Evolutionary conservation across 2,888 invertebrate species (phyloP).

Genomic region (Strigamia crassipes): DNA sequence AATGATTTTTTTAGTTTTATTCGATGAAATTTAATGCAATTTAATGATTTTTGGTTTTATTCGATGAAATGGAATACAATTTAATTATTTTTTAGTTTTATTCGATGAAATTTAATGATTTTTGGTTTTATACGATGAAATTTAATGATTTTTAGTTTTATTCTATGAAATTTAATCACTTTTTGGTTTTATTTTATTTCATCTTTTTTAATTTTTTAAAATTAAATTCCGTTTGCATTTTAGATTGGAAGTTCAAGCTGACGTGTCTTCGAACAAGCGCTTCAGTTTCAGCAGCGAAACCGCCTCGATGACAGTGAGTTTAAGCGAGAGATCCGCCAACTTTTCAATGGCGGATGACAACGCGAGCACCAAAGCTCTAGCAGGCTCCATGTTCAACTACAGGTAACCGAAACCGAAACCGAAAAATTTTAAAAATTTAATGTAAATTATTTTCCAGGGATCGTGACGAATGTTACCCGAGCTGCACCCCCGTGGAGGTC

Average conservation of each 20-base stretch:
- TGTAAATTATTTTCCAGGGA: background rate
- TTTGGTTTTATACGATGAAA: no score
- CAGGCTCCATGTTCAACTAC: slow-evolving; percentile 74
- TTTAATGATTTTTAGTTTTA: no score
- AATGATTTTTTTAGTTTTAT: no score
- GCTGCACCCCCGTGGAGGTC: slow-evolving; percentile 52
- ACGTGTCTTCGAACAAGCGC: slow-evolving; percentile 65
- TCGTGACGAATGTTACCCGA: slow-evolving; percentile 46
- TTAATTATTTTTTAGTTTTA: no score
- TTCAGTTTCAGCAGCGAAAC: slow-evolving; percentile 71
- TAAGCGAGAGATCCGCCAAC: slow-evolving; percentile 71
- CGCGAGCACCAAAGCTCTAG: slow-evolving; percentile 75
- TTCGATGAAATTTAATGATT: no score
- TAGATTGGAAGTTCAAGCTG: slow-evolving; percentile 76
- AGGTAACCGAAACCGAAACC: slow-evolving; percentile 54
- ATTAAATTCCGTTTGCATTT: background rate
- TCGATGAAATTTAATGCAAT: no score
- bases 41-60: no score
- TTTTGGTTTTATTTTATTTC: no score
- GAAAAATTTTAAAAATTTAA: background rate
- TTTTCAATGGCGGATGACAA: slow-evolving; percentile 67
- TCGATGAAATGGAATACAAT: no score
- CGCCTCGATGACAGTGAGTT: slow-evolving; percentile 67
- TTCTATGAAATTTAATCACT: no score
- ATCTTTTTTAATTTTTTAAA: slow-evolving; percentile 46